Base-by-base conservation (phyloP, 2,113 vertebrate genomes). In the Benthochromis sp. region DNA sequence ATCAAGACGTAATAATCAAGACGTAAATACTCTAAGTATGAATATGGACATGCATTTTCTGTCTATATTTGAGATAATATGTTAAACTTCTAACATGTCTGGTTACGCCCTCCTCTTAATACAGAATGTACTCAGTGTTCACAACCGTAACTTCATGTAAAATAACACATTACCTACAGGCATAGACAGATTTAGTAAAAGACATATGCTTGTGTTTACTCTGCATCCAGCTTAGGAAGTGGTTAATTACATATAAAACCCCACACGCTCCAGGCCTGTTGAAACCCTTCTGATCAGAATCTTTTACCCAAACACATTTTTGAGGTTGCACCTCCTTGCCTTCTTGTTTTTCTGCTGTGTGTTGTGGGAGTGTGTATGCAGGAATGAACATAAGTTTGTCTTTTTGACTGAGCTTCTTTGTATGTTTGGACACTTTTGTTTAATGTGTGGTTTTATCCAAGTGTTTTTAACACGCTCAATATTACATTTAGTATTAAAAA, bases 401-500 rank as follows among this genome's bases (percentile, higher is more conserved):
- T 21, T 38, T 21, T 66, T 66, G 19, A 66, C 34, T 38, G 10
- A 66, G 34, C 34, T 66, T 66, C 31, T 21, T 66, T 21, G 19
- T 66, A 38, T 38, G 19, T 66, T 66, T 38, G 34, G 19, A 69
- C 63, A 40, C 63, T 40, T 69, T 69, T 69, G 19, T 69, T 69
- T 40, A 69, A 40, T 69, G 36, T 69, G 63, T 69, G 63, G n/a
- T 69, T 69, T 69, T 69, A 40, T 69, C 36, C 36, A 40, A 43
- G 66, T 16, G 36, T 71, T 71, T 71, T 14, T 43, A 71, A 71
- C 36, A 24, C 0, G 0, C 66, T 71, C 21, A 24, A 71, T 71
- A 71, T 91, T 71, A 73, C 90, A 86, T 83, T 88, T 76, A 83
- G 61, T 40, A 86, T 53, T 83, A 84, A 86, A 90, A 90, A 29